Evolutionary conservation across 1,140 invertebrate genomes (phyloP).

Genomic region (Argopecten irradians): DNA sequence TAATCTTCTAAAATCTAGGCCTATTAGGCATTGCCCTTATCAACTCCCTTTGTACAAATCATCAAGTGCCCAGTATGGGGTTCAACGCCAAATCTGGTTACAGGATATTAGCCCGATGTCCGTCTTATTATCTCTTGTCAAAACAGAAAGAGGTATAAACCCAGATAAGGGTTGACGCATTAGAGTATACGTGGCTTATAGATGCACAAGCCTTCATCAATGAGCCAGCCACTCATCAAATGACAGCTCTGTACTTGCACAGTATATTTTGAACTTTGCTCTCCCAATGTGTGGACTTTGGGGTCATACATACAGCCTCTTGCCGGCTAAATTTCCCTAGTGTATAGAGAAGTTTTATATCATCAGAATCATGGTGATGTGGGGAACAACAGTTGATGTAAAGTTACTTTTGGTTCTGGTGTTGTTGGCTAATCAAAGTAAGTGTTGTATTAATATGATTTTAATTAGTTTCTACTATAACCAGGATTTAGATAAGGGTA

Average conservation of each 20-base stretch:
- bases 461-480: not conserved
- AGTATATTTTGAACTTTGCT: conserved; percentile 23
- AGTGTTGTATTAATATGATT: not conserved
- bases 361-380: not conserved
- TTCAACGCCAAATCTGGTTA: not conserved
- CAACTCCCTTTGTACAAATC: no score
- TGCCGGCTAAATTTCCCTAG: not conserved
- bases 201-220: not conserved
- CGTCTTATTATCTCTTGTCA: not conserved
- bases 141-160: conserved; percentile 17
- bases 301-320: not conserved
- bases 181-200: not conserved
- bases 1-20: not conserved
- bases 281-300: conserved; percentile 1
- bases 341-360: not conserved
- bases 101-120: not conserved
- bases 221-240: not conserved
- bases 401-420: not conserved
- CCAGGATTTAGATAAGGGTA: not conserved
- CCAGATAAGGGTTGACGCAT: not conserved
- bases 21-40: not conserved
- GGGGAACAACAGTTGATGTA: not conserved
- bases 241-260: not conserved
- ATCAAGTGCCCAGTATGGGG: conserved; percentile 5
- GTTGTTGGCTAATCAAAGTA: conserved; percentile 26